Conservation (phyloP, 2,888 invertebrate genomes). For the Syrphus vitripennis region DNA sequence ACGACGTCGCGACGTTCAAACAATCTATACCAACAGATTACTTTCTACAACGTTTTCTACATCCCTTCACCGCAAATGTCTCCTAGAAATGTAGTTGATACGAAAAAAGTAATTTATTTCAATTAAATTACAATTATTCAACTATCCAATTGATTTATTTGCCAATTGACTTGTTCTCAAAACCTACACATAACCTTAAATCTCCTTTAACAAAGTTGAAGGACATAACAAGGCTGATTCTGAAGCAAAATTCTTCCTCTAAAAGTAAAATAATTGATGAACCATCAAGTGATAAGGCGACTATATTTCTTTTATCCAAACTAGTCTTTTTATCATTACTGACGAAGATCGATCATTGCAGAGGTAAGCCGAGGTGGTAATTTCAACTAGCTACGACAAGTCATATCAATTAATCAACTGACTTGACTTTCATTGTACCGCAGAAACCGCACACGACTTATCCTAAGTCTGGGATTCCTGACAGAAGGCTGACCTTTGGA, state of each 20-base stretch:
- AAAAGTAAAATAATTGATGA: constrained; percentile 19
- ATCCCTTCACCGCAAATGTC: neutral
- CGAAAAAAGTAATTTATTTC: neutral
- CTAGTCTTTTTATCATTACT: neutral
- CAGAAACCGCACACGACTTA: constrained; percentile 9
- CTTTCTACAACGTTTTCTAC: too few species aligned
- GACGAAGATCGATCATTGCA: constrained; percentile 33
- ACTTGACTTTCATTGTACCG: constrained; percentile 13
- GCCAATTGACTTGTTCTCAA: neutral
- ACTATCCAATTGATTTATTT: too few species aligned
- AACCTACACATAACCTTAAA: neutral
- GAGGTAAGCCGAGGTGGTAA: neutral
- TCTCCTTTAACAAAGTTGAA: constrained; percentile 31
- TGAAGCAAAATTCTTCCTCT: neutral
- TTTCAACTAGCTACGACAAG: constrained; percentile 1
- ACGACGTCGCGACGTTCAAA: too few species aligned
- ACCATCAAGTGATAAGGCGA: constrained; percentile 39
- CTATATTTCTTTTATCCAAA: neutral
- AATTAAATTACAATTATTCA: constrained; percentile 3
- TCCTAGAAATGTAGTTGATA: neutral
- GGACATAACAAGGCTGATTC: neutral
- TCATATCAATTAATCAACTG: constrained; percentile 52
- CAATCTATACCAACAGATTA: too few species aligned
- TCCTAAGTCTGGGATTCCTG: constrained; percentile 38
- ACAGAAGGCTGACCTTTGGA: constrained; percentile 27